Evolutionary conservation across 2,113 vertebrate species (phyloP), one percentile per base, ranked within the genome.

Genomic region (Sinocyclocheilus anophthalmus): DNA sequence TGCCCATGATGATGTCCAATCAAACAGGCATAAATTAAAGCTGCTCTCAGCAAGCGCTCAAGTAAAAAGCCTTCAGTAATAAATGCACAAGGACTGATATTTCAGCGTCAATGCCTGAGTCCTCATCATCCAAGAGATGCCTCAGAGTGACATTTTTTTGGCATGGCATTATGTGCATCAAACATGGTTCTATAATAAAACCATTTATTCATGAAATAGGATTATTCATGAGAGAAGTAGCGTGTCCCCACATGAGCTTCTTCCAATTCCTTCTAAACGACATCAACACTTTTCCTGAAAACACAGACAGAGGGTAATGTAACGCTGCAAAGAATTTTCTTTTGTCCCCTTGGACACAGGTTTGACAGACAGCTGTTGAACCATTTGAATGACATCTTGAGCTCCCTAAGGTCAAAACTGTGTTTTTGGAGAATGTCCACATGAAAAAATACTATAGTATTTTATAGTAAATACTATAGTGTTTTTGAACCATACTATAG

Each of bases 11-110:
- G 90, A 92, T 57, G 89, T 93, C 88, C 89, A 91, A 91, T 92
- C 73, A 80, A 93, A 91, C 83, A 72, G n/a, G 67, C 89, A 91
- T 92, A 90, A 91, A 93, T 93, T 91, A 92, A 92, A 93, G 92
- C 61, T 53, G 59, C 24, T 65, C 57, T 73, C 89, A 87, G 88
- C 90, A 70, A 86, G 87, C 16, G 22, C 84, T 78, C 85, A 57
- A 42, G 37, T 81, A 83, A 75, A 84, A 82, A 39, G 77, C 77
- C 69, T 76, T 84, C 72, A 26, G 83, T 79, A 89, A 92, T 89
- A 93, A 91, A 92, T 86, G 89, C 69, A 50, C 87, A 80, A 84
- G 53, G 87, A 88, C 86, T 76, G 24, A 82, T 84, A 89, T 91
- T 88, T 89, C 85, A 82, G 88, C 89, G 57, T 75, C 79, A 92